A percentile compares a stretch with the other conserved stretches of the same genome.
phyloP scores from a whole-genome alignment of 2,888 invertebrate species.

The Oscheius onirici region DNA sequence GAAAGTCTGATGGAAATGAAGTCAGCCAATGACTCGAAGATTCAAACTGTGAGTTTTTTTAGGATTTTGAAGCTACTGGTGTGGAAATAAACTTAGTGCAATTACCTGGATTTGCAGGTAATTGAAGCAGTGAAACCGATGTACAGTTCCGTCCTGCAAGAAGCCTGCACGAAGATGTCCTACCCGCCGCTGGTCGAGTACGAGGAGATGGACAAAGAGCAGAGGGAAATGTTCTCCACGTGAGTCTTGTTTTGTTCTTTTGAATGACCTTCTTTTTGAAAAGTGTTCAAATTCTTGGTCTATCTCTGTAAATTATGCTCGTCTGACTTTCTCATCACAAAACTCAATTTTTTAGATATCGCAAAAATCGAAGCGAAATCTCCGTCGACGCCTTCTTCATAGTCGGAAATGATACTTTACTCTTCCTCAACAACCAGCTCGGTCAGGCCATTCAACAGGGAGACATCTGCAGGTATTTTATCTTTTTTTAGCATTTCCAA shows the following conservation, averaged over 20 bases:
- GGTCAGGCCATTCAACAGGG: constrained; percentile 34
- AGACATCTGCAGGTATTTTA: constrained; percentile 40
- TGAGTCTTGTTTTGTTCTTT: constrained; percentile 18
- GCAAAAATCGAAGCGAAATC: constrained; percentile 43
- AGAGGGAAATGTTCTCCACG: constrained; percentile 43
- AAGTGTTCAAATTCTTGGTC: no score
- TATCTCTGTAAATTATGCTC: no score
- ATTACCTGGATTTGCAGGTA: constrained; percentile 23
- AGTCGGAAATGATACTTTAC: constrained; percentile 39
- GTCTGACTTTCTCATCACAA: no score
- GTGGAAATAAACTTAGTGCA: background rate
- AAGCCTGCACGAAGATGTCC: constrained; percentile 42
- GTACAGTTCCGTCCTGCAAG: constrained; percentile 39
- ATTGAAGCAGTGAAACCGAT: constrained; percentile 21
- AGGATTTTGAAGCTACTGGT: background rate
- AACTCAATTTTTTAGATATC: constrained; percentile 36
- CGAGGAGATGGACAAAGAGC: constrained; percentile 38
- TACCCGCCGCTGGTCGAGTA: constrained; percentile 33
- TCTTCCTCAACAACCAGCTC: constrained; percentile 41
- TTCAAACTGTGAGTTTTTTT: background rate
- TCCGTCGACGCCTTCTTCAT: constrained; percentile 44
- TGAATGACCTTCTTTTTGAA: no score
- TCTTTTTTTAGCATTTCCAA: background rate
- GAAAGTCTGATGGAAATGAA: constrained; percentile 39
- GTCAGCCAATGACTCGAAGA: background rate